Evolutionary conservation across 2,888 invertebrate genomes (phyloP).

Genomic region (Druceiella hillmani): DNA sequence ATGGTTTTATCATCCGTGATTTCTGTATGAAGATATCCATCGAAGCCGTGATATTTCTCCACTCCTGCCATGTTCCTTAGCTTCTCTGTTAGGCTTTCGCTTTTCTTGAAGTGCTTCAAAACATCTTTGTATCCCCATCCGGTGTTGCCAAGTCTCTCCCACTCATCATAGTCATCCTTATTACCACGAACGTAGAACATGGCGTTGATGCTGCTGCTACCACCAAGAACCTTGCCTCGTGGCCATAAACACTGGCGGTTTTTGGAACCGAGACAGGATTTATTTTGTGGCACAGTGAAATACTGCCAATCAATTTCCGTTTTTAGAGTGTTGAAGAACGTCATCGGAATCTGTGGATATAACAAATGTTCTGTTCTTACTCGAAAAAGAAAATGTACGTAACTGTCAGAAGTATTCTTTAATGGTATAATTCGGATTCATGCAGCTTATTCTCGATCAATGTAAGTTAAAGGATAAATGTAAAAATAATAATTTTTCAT

Average conservation of each 20-base stretch:
- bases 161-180: constrained; percentile 47
- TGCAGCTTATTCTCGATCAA: too few relatives aligned
- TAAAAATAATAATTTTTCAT: too few relatives aligned
- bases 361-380: too few relatives aligned
- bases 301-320: constrained; percentile 51
- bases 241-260: constrained; percentile 47
- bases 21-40: constrained; percentile 39
- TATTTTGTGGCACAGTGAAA: constrained; percentile 41
- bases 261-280: constrained; percentile 38
- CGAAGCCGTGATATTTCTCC: constrained; percentile 32
- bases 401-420: too few relatives aligned
- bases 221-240: constrained; percentile 58
- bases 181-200: constrained; percentile 55
- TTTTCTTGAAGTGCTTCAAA: constrained; percentile 46
- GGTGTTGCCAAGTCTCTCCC: constrained; percentile 48
- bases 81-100: constrained; percentile 35
- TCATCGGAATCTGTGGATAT: constrained; percentile 30
- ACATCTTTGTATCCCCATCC: constrained; percentile 55
- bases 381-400: too few relatives aligned
- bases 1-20: constrained; percentile 26
- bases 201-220: constrained; percentile 52
- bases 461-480: too few relatives aligned
- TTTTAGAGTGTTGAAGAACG: constrained; percentile 32
- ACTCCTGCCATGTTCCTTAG: constrained; percentile 22
- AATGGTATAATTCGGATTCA: too few relatives aligned